phyloP scores from a whole-genome alignment of 2,113 vertebrate genomes.

The Propithecus coquereli region DNA sequence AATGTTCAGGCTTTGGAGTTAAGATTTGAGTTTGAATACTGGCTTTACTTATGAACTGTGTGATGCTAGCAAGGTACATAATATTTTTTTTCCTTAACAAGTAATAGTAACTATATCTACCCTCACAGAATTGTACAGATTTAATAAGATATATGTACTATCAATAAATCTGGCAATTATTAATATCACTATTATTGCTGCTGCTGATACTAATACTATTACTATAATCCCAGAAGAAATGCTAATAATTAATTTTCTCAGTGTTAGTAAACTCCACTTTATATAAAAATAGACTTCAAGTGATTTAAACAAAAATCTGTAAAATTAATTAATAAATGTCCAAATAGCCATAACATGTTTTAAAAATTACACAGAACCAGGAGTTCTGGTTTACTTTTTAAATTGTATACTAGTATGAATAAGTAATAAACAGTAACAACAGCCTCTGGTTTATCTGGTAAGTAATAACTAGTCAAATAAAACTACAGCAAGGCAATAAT shows the following conservation, averaged over 20 bases:
- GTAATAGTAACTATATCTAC: not conserved
- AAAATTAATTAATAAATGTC: not conserved
- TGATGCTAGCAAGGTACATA: not conserved
- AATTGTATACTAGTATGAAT: not conserved
- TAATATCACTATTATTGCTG: not conserved
- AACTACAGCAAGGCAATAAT: constrained; percentile 11
- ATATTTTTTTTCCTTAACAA: not conserved
- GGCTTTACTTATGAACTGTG: not conserved
- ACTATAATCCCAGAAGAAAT: not conserved
- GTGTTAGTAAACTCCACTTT: not conserved
- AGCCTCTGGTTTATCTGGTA: not conserved
- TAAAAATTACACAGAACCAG: constrained; percentile 23
- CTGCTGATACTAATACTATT: not conserved
- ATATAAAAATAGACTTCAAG: not conserved
- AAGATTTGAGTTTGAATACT: not conserved
- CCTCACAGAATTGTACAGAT: not conserved
- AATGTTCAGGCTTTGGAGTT: not conserved
- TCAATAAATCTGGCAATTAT: not conserved
- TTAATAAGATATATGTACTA: not conserved
- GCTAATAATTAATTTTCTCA: constrained; percentile 6
- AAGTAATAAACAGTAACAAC: not conserved
- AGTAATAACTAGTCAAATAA: not conserved
- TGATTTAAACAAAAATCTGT: not conserved
- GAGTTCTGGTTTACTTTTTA: constrained; percentile 5
- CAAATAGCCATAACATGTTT: not conserved